Percentiles rank a stretch among this genome's conserved stretches.
phyloP scores from a whole-genome alignment of 2,888 invertebrate species.

The Pyrrhosoma nymphula region DNA sequence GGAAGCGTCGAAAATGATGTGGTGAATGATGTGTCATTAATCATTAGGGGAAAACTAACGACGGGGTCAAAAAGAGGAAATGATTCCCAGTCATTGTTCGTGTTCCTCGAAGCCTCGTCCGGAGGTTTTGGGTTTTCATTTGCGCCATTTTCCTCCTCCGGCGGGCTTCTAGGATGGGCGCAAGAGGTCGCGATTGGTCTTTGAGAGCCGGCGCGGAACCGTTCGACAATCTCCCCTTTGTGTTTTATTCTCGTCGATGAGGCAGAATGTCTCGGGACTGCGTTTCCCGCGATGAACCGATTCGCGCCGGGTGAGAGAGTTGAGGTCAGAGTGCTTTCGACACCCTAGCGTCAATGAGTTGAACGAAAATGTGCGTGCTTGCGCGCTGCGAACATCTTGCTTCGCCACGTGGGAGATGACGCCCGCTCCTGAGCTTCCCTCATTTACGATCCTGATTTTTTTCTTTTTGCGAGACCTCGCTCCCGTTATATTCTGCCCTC shows the following conservation, averaged over 20 bases:
- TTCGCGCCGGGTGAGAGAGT: background rate
- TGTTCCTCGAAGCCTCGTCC: background rate
- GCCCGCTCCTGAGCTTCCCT: background rate
- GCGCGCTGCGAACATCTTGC: background rate
- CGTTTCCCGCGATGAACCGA: background rate
- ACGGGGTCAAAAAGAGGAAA: too few species aligned
- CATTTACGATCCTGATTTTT: background rate
- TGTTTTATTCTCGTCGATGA: background rate
- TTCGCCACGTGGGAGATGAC: background rate
- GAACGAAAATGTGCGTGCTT: background rate
- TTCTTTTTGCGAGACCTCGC: background rate
- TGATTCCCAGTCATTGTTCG: background rate
- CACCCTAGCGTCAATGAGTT: background rate
- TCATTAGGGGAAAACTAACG: too few species aligned
- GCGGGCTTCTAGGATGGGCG: background rate
- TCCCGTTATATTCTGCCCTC: background rate
- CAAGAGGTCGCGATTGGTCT: background rate
- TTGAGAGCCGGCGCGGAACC: background rate
- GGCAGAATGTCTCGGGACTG: background rate
- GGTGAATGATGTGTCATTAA: too few species aligned
- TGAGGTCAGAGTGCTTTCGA: background rate
- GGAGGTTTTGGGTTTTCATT: background rate
- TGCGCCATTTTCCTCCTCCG: background rate
- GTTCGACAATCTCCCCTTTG: background rate
- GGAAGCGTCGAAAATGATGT: too few species aligned